Evolutionary conservation across 2,888 invertebrate genomes (phyloP).

Genomic region (Sussaba pulchella): DNA sequence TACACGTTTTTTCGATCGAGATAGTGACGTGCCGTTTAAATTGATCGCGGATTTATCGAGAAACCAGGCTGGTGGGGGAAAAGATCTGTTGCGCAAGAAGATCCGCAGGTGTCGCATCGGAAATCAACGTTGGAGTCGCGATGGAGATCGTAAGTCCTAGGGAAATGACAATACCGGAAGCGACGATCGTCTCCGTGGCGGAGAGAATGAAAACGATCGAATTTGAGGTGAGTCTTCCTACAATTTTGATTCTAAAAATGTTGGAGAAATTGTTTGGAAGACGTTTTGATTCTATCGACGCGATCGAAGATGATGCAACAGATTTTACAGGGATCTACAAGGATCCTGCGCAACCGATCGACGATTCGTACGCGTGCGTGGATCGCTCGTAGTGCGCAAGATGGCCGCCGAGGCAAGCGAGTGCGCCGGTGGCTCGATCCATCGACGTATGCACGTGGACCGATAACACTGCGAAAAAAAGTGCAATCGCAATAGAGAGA

Average conservation of each 20-base stretch:
- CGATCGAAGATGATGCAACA: not conserved
- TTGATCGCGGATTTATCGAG: too few species aligned
- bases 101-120: not conserved
- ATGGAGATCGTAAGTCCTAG: slow-evolving; percentile 85
- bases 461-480: too few species aligned
- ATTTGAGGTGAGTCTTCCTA: slow-evolving; percentile 70
- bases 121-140: too few species aligned
- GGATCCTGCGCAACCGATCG: slow-evolving; percentile 41
- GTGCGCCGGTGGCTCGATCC: not conserved
- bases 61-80: too few species aligned
- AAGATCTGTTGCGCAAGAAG: slow-evolving; percentile 25
- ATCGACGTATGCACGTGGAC: too few species aligned
- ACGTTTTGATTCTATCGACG: too few species aligned
- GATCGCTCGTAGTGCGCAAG: not conserved
- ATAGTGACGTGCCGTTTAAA: too few species aligned
- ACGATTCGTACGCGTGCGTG: slow-evolving; percentile 22
- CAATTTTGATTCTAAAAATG: too few species aligned
- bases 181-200: slow-evolving; percentile 46
- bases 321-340: slow-evolving; percentile 27
- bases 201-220: slow-evolving; percentile 68
- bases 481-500: too few species aligned
- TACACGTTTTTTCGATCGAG: too few species aligned
- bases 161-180: slow-evolving; percentile 85
- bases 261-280: too few species aligned
- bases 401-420: not conserved